Evolutionary conservation across 2,797 vertebrate genomes (phyloP).

Genomic region (Onychomys arenicola): DNA sequence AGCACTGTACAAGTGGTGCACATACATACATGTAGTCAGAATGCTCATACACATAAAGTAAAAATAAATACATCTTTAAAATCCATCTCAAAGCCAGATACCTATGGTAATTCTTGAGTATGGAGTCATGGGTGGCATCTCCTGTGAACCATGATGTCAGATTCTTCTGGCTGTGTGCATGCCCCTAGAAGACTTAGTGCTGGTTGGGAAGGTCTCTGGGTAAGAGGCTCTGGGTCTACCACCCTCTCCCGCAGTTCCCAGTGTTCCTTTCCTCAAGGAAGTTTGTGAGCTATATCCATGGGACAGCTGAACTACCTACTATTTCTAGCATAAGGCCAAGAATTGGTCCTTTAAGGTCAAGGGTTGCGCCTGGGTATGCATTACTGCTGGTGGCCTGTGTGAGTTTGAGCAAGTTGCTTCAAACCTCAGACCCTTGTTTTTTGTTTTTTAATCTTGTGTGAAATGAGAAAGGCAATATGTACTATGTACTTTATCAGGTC

Average conservation of each 20-base stretch:
- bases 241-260: background rate
- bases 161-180: background rate
- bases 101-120: background rate
- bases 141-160: background rate
- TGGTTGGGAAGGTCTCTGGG: background rate
- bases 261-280: background rate
- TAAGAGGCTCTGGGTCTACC: background rate
- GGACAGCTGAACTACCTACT: background rate
- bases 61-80: background rate
- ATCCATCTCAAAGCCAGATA: background rate
- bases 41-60: background rate
- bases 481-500: background rate
- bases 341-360: background rate
- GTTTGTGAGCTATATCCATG: background rate
- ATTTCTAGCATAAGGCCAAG: background rate
- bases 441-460: too few relatives aligned
- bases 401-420: conserved; percentile 4
- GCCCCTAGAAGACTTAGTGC: background rate
- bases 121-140: background rate
- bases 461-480: background rate
- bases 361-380: background rate
- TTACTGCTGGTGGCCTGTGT: background rate
- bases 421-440: background rate
- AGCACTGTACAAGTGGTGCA: background rate
- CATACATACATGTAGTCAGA: background rate